These are phyloP conservation scores for Sebastes flavidus DNA, from an alignment of 2,797 vertebrate species.

Conservation along the genomic window DNA sequence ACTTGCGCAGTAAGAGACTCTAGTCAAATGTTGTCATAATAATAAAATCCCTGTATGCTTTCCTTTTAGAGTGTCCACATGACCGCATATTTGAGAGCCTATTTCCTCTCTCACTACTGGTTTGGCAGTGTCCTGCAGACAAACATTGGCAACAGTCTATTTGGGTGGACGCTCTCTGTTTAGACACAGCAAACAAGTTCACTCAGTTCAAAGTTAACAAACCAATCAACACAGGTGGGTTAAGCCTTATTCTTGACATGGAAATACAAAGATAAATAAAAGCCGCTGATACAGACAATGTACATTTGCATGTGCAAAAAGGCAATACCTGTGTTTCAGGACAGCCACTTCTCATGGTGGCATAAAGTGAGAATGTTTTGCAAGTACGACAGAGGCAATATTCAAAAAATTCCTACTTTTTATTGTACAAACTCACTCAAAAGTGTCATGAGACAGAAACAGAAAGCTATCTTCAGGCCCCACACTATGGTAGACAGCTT, in stretches of 20 bases:
- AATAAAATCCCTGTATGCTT: constrained; percentile 60
- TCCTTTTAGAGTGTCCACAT: constrained; percentile 68
- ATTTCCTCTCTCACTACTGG: constrained; percentile 74
- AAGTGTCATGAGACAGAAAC: constrained; percentile 38
- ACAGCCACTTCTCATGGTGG: not conserved
- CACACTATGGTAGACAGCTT: not conserved
- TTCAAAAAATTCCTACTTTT: not conserved
- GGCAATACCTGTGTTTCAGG: not conserved
- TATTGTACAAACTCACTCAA: not conserved
- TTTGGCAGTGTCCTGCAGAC: constrained; percentile 76
- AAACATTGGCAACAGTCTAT: constrained; percentile 79
- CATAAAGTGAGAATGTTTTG: not conserved
- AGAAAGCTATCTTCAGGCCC: not conserved
- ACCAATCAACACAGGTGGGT: constrained; percentile 11
- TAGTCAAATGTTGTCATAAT: constrained; percentile 56
- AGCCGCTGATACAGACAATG: not conserved
- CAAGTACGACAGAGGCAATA: not conserved
- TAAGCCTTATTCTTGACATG: constrained; percentile 8
- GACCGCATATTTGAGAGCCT: constrained; percentile 72
- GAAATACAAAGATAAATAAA: not conserved
- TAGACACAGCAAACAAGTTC: constrained; percentile 75
- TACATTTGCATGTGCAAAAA: not conserved
- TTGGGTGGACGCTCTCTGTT: constrained; percentile 70
- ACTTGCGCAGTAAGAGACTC: constrained; percentile 4
- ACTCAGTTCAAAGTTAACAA: constrained; percentile 73